Evolutionary conservation across 2,113 vertebrate genomes (phyloP).

Genomic region (Vulpes lagopus): DNA sequence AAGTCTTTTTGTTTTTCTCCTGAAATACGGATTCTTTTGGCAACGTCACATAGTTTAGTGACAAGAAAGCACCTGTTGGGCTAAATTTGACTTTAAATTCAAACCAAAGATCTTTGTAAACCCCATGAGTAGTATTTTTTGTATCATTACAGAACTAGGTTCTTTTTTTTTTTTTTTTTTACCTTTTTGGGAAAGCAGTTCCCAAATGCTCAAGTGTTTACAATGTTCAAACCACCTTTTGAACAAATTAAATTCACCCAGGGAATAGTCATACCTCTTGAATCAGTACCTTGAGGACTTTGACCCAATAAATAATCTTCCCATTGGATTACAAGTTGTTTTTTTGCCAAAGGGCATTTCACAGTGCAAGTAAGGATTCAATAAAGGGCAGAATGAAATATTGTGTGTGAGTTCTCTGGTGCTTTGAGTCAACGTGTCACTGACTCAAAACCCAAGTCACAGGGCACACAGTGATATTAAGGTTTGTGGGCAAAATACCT

Average conservation of each 20-base stretch:
- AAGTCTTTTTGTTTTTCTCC: background rate
- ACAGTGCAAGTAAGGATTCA: background rate
- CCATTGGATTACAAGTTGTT: background rate
- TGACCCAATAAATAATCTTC: background rate
- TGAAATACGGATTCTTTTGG: background rate
- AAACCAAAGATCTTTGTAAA: conserved; percentile 11
- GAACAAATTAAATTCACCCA: background rate
- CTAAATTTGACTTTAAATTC: background rate
- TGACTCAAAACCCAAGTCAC: background rate
- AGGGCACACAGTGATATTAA: background rate
- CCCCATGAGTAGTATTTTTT: background rate
- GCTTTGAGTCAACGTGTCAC: background rate
- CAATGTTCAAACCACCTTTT: background rate
- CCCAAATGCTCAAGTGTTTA: background rate
- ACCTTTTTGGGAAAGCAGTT: background rate
- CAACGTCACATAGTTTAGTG: background rate
- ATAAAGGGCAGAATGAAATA: background rate
- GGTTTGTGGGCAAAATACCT: background rate
- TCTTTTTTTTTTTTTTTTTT: conserved; percentile 24
- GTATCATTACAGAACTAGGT: background rate
- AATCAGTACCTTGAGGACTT: background rate
- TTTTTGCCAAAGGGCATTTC: background rate
- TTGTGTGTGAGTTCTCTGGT: background rate
- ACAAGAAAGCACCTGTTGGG: background rate
- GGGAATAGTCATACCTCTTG: background rate